phyloP scores from a whole-genome alignment of 2,888 invertebrate genomes.

The Yponomeuta plumbellus region DNA sequence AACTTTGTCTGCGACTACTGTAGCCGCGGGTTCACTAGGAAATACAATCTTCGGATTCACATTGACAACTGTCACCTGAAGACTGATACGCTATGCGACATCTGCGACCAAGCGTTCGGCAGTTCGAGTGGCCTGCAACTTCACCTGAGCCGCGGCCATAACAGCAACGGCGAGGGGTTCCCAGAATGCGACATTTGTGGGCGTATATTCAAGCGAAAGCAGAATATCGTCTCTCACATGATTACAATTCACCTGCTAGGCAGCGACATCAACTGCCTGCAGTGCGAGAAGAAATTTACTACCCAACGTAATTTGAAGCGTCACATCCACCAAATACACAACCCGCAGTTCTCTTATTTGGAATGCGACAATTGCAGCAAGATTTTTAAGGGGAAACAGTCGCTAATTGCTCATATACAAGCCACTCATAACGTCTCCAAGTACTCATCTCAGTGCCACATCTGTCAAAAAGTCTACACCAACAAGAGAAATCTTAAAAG shows the following conservation, averaged over 20 bases:
- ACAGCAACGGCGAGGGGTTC: conserved; percentile 39
- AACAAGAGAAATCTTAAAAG: conserved; percentile 50
- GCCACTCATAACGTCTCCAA: conserved; percentile 32
- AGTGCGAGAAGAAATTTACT: conserved; percentile 49
- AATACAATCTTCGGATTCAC: conserved; percentile 55
- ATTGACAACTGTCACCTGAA: conserved; percentile 58
- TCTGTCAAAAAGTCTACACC: conserved; percentile 49
- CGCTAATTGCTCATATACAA: conserved; percentile 47
- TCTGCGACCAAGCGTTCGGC: conserved; percentile 49
- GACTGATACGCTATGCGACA: conserved; percentile 41
- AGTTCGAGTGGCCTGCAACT: conserved; percentile 46
- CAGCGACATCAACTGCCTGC: conserved; percentile 38
- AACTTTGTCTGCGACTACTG: conserved; percentile 49
- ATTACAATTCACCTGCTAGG: conserved; percentile 52
- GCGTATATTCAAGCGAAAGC: conserved; percentile 53
- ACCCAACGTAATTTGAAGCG: conserved; percentile 51
- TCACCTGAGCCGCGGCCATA: conserved; percentile 51
- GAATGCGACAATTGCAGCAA: conserved; percentile 51
- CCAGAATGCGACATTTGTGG: conserved; percentile 64
- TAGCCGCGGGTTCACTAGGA: conserved; percentile 50
- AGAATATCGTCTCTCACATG: conserved; percentile 61
- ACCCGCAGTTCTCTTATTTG: conserved; percentile 43
- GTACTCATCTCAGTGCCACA: conserved; percentile 36
- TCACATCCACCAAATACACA: conserved; percentile 50
- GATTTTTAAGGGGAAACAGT: conserved; percentile 46